Evolutionary conservation across 2,888 invertebrate species (phyloP).

Genomic region (Erebia ligea): DNA sequence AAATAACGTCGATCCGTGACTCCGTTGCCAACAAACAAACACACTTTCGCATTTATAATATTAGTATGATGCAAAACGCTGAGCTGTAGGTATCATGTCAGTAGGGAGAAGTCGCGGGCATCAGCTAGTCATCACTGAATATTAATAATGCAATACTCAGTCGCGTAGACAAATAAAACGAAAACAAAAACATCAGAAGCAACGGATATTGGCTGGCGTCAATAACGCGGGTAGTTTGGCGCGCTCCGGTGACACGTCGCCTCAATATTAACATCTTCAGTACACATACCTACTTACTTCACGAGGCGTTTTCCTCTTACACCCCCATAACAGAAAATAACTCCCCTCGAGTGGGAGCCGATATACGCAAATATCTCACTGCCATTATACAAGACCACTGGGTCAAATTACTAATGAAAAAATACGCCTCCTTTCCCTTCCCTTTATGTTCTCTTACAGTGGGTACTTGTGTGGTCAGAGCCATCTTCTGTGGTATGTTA

Average conservation of each 20-base stretch:
- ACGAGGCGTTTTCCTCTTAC: conserved; percentile 16
- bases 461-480: too few relatives aligned
- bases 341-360: background rate
- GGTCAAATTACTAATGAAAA: background rate
- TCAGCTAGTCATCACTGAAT: background rate
- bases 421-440: too few relatives aligned
- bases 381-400: background rate
- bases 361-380: background rate
- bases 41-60: too few relatives aligned
- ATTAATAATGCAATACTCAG: conserved; percentile 5
- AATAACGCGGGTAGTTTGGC: conserved; percentile 1
- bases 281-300: conserved; percentile 13
- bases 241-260: background rate
- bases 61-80: too few relatives aligned
- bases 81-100: too few relatives aligned
- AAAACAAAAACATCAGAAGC: conserved; percentile 14
- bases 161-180: conserved; percentile 2
- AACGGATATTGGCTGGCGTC: conserved; percentile 9
- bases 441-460: too few relatives aligned
- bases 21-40: too few relatives aligned
- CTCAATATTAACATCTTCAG: conserved; percentile 13
- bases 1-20: too few relatives aligned
- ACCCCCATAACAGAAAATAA: background rate
- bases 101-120: background rate
- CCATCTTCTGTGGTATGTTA: too few relatives aligned